Base-by-base conservation (phyloP, 2,113 vertebrate genomes). In the Bujurquina vittata region DNA sequence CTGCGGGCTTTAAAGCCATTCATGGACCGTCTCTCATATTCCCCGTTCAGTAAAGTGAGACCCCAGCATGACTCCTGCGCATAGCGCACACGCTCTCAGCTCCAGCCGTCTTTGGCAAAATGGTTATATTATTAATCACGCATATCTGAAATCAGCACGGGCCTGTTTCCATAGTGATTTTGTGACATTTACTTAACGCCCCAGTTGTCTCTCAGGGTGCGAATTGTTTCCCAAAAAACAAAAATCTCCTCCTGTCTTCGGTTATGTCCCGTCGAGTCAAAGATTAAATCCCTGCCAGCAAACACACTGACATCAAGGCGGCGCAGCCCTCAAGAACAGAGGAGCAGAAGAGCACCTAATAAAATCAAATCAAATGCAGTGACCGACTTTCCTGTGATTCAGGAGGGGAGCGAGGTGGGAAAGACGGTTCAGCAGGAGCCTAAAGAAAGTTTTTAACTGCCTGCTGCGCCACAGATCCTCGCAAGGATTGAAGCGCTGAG, bases 381-480 rank as follows among this genome's bases (percentile, higher is more conserved):
- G 79, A 87, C 86, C 26, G n/a, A 55, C 35, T 80, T 74, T 56
- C 55, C 58, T 77, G n/a, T 73, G 79, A 78, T 89, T 91, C 81
- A 46, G 31, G 73, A 55, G n/a, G 40, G 26, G 35, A 23, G 46
- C 40, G 77, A 77, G 6, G 57, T 18, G 63, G 33, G 49, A 69
- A 22, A 20, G 78, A 69, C 62, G 84, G 75, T 77, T 88, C 81
- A 84, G 77, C 56, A 46, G 75, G 79, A 83, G 75, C 77, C 84
- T 72, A 62, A 88, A 88, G 67, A 85, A 88, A 79, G 79, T 85
- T 89, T 89, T 92, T 86, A 91, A 84, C 49, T 58, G 86, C 83
- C 79, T 18, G 79, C 61, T 67, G 85, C 59, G 76, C 84, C 83
- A 81, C 55, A 17, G 52, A 77, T 86, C 79, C 84, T 77, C 85